phyloP scores from a whole-genome alignment of 1,140 invertebrate species.

The Drosophila repleta region DNA sequence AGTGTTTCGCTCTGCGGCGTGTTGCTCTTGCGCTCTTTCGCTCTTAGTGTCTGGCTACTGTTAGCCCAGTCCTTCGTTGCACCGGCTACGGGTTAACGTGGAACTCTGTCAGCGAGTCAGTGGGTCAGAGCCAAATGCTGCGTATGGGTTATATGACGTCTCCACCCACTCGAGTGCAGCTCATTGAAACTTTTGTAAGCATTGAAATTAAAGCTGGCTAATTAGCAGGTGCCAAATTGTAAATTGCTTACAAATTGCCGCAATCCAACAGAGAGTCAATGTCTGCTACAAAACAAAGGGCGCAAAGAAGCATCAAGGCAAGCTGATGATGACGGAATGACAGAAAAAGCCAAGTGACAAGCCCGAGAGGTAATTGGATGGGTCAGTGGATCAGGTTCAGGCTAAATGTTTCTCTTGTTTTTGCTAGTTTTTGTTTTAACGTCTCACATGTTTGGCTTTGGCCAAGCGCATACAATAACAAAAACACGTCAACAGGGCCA shows the following conservation, averaged over 20 bases:
- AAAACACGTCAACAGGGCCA: slow-evolving; percentile 41
- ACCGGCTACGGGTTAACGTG: slow-evolving; percentile 57
- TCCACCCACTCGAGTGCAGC: slow-evolving; percentile 24
- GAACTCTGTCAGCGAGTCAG: slow-evolving; percentile 75
- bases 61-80: slow-evolving; percentile 46
- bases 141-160: slow-evolving; percentile 16
- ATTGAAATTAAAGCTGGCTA: slow-evolving; percentile 76
- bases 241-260: slow-evolving; percentile 72
- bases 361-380: slow-evolving; percentile 41
- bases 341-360: slow-evolving; percentile 1
- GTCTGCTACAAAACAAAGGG: slow-evolving; percentile 42
- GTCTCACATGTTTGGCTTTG: slow-evolving; percentile 68
- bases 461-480: slow-evolving; percentile 70
- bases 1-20: slow-evolving; percentile 5
- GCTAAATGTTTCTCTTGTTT: slow-evolving; percentile 31
- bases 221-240: slow-evolving; percentile 65
- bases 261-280: slow-evolving; percentile 15
- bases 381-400: slow-evolving; percentile 16
- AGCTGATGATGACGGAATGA: not conserved
- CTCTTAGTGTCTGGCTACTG: not conserved
- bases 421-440: slow-evolving; percentile 61
- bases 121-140: slow-evolving; percentile 61
- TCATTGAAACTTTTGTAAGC: slow-evolving; percentile 71
- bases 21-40: not conserved
- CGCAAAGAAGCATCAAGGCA: slow-evolving; percentile 38